Evolutionary conservation across 2,113 vertebrate genomes (phyloP), one percentile per base, ranked within the genome.

Genomic region (Peromyscus polionotus): DNA sequence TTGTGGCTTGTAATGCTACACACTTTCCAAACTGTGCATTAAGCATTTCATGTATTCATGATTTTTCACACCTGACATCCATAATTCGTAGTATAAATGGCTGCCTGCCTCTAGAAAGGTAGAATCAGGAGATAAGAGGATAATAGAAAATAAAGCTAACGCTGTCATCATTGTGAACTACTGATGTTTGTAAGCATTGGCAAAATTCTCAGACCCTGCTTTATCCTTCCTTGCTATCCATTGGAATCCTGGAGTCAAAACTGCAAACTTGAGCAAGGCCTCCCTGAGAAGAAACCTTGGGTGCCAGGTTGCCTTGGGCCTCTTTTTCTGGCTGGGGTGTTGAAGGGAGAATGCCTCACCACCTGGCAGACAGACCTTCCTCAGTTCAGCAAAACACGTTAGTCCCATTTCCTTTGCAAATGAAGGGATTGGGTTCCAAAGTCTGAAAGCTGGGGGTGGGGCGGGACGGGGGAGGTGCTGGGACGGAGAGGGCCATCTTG

Each of bases 391-490:
- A 83, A 97, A 97, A 57, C 20, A 93, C 90, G 89, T 51, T 86
- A 81, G 72, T 63, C 59, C 17, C 63, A 93, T 96, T 96, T 98
- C 91, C 89, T 88, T 94, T 94, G 91, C 54, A 96, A 97, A 97
- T 91, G 86, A 96, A 68, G 79, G 76, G 51, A 54, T 2, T 67
- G 7, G 3, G 33, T 91, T 91, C 45, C 31, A 39, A n/a, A 19
- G 42, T 92, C 24, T 90, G 91, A 72, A 93, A 88, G 87, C 51
- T 81, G 86, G 94, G 33, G 0, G 12, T 31, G 65, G 31, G 13
- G 28, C 0, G 31, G 2, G 65, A 33, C 1, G 20, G 90, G 42
- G 42, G 3, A 42, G 42, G 93, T 26, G 48, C 0, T 24, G 22
- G 28, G 57, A 65, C 81, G 70, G 39, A 16, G 57, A 42, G 14